Evolutionary conservation across 2,888 invertebrate genomes (phyloP), one percentile per base, ranked within the genome.

Genomic region (Amblyteles armatorius): DNA sequence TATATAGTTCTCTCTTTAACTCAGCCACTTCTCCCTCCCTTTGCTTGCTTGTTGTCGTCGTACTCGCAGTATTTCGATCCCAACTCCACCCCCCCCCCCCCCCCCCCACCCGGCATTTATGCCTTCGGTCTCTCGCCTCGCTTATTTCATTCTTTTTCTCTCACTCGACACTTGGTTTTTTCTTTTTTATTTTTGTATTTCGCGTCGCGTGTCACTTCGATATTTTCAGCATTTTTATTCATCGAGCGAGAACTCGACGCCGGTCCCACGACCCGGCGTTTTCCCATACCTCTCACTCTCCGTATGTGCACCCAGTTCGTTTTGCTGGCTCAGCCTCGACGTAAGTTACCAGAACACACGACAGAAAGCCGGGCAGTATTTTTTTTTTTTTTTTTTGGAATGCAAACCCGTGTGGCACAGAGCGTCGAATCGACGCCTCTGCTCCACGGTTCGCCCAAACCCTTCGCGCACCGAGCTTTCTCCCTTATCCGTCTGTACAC

Each of bases 151-250:
- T 50, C 65, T 52, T 36, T 65, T 44, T 52, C 22, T 29, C 60
- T 16, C 52, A 52, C 60, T 33, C 60, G 36, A 67, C 40, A 40
- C 65, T 67, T 67, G 13, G 33, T 55, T 40, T 52, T 52, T 60
- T 48, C 48, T 36, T 44, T 26, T 78, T 48, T 69, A 67, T 69
- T 78, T 86, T 83, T 79, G 73, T 84, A 83, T 85, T 87, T 84
- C 73, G 72, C 79, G 79, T 68, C 74, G 83, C 80, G 85, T 86
- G 85, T 86, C 88, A 86, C 86, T 88, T 83, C 83, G 88, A 88
- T 87, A 87, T 89, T 72, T 84, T 89, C 85, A 83, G 71, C 79
- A 85, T 86, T 86, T 85, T 86, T 80, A 84, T 84, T 81, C 67
- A 36, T 50, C 65, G 48, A 77, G 67, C 52, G 65, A 55, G 76